Evolutionary conservation across 1,140 invertebrate species (phyloP).

Genomic region (Helicoverpa zea): DNA sequence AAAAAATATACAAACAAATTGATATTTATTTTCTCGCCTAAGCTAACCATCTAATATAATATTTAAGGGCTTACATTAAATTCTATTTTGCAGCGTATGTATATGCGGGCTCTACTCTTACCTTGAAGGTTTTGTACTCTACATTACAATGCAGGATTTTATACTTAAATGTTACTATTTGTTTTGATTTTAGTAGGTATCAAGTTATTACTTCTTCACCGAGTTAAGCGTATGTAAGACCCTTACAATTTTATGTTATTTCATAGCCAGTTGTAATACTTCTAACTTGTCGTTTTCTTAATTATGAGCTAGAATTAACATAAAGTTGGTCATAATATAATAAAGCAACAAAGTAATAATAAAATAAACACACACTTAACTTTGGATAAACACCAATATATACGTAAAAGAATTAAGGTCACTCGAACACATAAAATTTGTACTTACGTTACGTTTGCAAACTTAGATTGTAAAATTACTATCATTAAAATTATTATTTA

Average conservation of each 20-base stretch:
- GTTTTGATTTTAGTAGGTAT: background rate
- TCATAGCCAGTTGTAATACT: slow-evolving; percentile 67
- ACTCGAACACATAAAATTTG: slow-evolving; percentile 82
- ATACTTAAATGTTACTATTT: background rate
- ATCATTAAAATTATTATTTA: slow-evolving; percentile 63
- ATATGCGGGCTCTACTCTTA: background rate
- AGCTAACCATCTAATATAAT: slow-evolving; percentile 32
- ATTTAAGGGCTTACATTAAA: slow-evolving; percentile 22
- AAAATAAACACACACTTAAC: slow-evolving; percentile 83
- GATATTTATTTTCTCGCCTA: slow-evolving; percentile 37
- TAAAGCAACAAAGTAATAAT: slow-evolving; percentile 84
- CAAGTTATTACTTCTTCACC: background rate
- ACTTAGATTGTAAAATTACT: slow-evolving; percentile 68
- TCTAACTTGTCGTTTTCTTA: slow-evolving; percentile 55
- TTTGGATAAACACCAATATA: slow-evolving; percentile 83
- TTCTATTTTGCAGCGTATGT: background rate
- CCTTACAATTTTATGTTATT: slow-evolving; percentile 40
- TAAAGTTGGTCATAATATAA: slow-evolving; percentile 76
- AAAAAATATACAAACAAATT: slow-evolving; percentile 22
- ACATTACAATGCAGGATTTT: slow-evolving; percentile 1
- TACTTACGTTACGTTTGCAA: slow-evolving; percentile 76
- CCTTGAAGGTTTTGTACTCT: slow-evolving; percentile 26
- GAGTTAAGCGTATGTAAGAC: slow-evolving; percentile 6
- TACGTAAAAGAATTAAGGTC: slow-evolving; percentile 74
- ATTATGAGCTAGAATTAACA: slow-evolving; percentile 62